Evolutionary conservation across 2,113 vertebrate species (phyloP).

Genomic region (Cyanoramphus novaezelandiae): DNA sequence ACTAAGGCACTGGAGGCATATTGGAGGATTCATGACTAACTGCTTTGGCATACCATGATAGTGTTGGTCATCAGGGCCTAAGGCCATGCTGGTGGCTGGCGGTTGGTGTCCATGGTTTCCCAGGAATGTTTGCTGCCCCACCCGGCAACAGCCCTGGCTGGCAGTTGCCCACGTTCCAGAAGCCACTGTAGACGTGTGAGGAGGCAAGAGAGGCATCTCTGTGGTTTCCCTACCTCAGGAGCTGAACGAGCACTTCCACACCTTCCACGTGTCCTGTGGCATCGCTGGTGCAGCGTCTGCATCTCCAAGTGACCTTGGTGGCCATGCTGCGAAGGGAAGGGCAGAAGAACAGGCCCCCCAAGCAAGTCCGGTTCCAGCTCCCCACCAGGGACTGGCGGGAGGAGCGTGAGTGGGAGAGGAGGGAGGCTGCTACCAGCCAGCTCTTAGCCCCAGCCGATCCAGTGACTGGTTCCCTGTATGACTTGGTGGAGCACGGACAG

Average conservation of each 20-base stretch:
- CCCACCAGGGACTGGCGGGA: background rate
- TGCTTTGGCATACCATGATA: background rate
- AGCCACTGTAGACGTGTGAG: background rate
- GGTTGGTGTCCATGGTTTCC: no score
- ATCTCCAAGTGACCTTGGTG: background rate
- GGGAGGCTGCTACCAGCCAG: no score
- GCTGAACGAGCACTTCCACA: background rate
- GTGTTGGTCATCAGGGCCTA: background rate
- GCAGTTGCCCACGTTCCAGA: background rate
- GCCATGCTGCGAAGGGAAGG: background rate
- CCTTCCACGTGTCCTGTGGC: background rate
- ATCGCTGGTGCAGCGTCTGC: accelerated
- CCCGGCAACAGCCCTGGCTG: no score
- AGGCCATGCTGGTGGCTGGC: no score
- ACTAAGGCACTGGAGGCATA: background rate
- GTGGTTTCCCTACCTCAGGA: background rate
- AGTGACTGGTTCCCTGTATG: accelerated
- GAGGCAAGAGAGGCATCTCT: background rate
- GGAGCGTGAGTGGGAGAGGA: background rate
- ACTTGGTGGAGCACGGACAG: background rate
- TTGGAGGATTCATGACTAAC: background rate
- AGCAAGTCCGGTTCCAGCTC: background rate
- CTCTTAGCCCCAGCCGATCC: background rate
- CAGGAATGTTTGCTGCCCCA: background rate
- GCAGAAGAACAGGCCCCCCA: background rate